These are phyloP conservation scores for Zootoca vivipara DNA, from an alignment of 2,113 vertebrate genomes.

Conservation along the genomic window DNA sequence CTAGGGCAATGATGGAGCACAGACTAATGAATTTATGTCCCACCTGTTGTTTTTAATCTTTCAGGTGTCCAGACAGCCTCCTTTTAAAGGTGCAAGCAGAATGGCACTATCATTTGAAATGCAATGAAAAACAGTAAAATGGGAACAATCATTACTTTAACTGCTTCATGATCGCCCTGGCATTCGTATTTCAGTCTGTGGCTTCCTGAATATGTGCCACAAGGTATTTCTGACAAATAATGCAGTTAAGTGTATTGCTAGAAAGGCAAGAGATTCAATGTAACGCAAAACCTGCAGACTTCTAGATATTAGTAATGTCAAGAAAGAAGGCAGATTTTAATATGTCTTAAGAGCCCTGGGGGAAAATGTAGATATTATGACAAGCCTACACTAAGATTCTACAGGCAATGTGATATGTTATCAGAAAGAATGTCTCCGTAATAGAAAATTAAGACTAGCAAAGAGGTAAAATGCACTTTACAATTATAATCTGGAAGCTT, in stretches of 20 bases:
- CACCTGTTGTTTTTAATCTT: conserved; percentile 52
- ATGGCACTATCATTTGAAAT: conserved; percentile 54
- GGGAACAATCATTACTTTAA: conserved; percentile 41
- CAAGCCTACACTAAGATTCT: conserved; percentile 31
- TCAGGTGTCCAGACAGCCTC: conserved; percentile 42
- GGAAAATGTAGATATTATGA: conserved; percentile 36
- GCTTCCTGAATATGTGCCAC: conserved; percentile 41
- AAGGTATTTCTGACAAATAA: conserved; percentile 47
- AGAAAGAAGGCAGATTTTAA: conserved; percentile 56
- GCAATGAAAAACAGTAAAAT: conserved; percentile 43
- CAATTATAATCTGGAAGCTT: conserved; percentile 6
- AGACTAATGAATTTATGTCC: conserved; percentile 40
- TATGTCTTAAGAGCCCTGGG: conserved; percentile 31
- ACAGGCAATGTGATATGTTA: conserved; percentile 6
- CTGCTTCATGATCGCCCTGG: not conserved
- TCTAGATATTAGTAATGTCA: conserved; percentile 14
- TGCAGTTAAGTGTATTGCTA: conserved; percentile 34
- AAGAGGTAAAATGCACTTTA: not conserved
- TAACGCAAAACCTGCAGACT: conserved; percentile 22
- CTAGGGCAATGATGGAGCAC: conserved; percentile 37
- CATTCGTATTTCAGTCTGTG: conserved; percentile 40
- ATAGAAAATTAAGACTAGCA: conserved; percentile 21
- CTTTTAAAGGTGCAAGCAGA: conserved; percentile 48
- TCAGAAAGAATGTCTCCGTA: conserved; percentile 1
- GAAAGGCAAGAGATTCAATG: conserved; percentile 41